Evolutionary conservation across 2,113 vertebrate species (phyloP).

Genomic region (Telmatochromis brachygnathus): DNA sequence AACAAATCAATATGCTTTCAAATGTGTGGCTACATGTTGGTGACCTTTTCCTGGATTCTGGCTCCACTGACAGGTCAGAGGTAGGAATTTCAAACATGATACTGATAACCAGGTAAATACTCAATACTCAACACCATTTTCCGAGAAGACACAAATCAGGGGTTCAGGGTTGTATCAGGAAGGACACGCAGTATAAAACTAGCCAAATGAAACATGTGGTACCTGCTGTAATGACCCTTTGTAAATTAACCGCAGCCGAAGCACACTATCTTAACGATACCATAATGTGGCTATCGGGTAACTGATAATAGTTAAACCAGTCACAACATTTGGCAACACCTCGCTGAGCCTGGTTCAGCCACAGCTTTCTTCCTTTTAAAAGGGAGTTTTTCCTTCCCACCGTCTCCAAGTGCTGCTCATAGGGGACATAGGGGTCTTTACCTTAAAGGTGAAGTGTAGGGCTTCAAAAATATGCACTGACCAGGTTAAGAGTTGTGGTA

Average conservation of each 20-base stretch:
- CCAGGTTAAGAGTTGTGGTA: not conserved
- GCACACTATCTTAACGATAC: not conserved
- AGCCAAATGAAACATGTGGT: not conserved
- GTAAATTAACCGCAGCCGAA: not conserved
- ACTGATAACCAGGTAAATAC: not conserved
- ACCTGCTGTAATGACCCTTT: not conserved
- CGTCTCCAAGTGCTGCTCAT: not conserved
- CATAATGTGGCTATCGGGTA: not conserved
- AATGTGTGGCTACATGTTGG: not conserved
- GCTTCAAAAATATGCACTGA: not conserved
- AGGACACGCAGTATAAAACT: not conserved
- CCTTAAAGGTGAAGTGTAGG: not conserved
- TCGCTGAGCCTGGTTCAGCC: not conserved
- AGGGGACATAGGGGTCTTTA: not conserved
- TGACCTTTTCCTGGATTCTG: not conserved
- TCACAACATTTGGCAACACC: not conserved
- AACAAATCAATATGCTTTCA: fast-evolving
- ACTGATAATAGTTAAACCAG: not conserved
- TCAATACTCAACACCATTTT: not conserved
- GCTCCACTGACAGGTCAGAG: not conserved
- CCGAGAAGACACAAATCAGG: not conserved
- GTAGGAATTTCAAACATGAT: not conserved
- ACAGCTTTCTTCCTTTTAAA: not conserved
- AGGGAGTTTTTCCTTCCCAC: not conserved
- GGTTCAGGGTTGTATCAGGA: fast-evolving